Conservation (phyloP, 2,113 vertebrate genomes). For the Arothron firmamentum region DNA sequence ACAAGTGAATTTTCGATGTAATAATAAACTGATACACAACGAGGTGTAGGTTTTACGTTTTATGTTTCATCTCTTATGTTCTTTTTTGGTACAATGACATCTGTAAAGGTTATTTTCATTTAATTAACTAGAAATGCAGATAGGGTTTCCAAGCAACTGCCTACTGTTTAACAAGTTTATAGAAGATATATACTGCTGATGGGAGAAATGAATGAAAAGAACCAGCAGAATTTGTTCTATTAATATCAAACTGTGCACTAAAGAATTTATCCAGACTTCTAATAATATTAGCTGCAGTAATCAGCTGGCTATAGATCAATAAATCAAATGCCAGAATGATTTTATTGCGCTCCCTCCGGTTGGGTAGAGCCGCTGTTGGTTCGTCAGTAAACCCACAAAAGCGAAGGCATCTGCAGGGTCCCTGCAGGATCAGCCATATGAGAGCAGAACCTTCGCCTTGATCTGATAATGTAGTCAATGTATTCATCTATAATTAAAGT, state of each 20-base stretch:
- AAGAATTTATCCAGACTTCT: neutral
- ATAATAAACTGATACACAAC: no score
- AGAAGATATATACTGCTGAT: neutral
- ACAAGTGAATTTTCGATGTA: no score
- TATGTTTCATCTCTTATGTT: no score
- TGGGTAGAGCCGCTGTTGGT: neutral
- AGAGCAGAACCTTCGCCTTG: conserved; percentile 55
- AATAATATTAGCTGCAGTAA: neutral
- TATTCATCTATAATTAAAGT: conserved; percentile 73
- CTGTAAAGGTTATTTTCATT: neutral
- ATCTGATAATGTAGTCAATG: conserved; percentile 68
- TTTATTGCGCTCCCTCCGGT: neutral
- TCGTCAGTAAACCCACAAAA: conserved; percentile 27
- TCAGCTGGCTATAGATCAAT: no score
- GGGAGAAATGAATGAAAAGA: neutral
- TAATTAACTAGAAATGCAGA: conserved; percentile 3
- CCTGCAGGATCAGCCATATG: conserved; percentile 31
- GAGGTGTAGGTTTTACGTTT: no score
- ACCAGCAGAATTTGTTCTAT: neutral
- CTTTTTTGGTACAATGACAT: neutral
- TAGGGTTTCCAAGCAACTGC: conserved; percentile 33
- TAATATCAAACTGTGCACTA: neutral
- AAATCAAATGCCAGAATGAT: neutral
- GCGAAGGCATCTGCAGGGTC: conserved; percentile 26
- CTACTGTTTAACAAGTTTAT: conserved; percentile 2